A percentile compares a stretch with the other conserved stretches of the same genome.
Evolutionary conservation across 2,888 invertebrate genomes (phyloP).

Genomic region (Acanthopleura granulata): DNA sequence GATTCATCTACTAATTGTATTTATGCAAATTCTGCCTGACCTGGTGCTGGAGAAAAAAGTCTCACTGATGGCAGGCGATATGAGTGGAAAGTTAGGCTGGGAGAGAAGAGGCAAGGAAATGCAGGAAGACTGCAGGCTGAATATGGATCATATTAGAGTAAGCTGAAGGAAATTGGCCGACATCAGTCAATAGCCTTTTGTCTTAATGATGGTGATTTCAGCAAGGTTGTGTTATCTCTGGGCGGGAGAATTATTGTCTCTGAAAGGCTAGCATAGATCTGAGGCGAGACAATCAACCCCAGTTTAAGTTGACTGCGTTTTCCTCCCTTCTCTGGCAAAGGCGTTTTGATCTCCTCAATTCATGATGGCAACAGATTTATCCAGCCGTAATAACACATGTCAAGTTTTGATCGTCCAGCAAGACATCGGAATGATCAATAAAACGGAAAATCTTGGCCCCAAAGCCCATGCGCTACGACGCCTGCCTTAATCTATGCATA

Average conservation of each 20-base stretch:
- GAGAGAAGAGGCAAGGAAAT: no score
- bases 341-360: neutral
- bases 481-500: constrained; percentile 13
- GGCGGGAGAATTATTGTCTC: constrained; percentile 1
- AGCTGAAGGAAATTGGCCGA: no score
- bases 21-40: neutral
- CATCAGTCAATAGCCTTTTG: neutral
- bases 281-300: constrained; percentile 9
- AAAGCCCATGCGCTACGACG: neutral
- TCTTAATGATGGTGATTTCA: constrained; percentile 1
- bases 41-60: neutral
- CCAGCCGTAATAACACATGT: constrained; percentile 8
- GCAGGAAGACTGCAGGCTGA: no score
- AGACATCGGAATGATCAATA: constrained; percentile 17
- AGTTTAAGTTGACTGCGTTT: neutral
- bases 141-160: no score
- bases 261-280: neutral
- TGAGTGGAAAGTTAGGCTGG: neutral
- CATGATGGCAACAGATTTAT: constrained; percentile 1
- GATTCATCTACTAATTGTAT: neutral
- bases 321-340: neutral
- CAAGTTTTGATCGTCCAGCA: constrained; percentile 2
- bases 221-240: neutral
- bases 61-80: constrained; percentile 1
- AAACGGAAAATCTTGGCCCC: constrained; percentile 5